phyloP scores from a whole-genome alignment of 2,797 vertebrate species.

The Thunnus albacares region DNA sequence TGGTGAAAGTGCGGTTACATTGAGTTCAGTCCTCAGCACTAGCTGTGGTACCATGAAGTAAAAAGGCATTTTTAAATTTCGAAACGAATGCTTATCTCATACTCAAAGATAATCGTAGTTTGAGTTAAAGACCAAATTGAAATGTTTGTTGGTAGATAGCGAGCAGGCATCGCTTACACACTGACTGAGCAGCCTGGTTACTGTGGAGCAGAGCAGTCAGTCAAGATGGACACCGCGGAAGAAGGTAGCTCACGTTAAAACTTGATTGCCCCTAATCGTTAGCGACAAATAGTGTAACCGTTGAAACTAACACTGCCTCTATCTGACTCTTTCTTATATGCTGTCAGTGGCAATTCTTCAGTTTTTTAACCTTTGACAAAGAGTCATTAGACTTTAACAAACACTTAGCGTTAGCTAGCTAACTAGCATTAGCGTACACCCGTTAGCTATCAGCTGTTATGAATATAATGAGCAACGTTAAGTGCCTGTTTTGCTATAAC shows the following conservation, averaged over 20 bases:
- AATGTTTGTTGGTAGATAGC: conserved; percentile 62
- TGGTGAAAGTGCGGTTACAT: conserved; percentile 10
- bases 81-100: background rate
- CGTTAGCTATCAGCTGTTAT: conserved; percentile 35
- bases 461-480: background rate
- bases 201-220: conserved; percentile 68
- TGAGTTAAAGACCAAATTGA: background rate
- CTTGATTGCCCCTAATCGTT: conserved; percentile 28
- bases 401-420: conserved; percentile 54
- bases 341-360: rapidly evolving
- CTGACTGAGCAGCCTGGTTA: conserved; percentile 23
- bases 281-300: too few species aligned
- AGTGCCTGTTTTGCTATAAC: background rate
- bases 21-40: conserved; percentile 12
- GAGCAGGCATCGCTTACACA: conserved; percentile 20
- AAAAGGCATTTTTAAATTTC: background rate
- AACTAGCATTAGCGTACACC: conserved; percentile 40
- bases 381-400: conserved; percentile 17
- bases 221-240: conserved; percentile 95
- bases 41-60: conserved; percentile 4
- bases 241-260: conserved; percentile 87
- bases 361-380: background rate
- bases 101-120: background rate
- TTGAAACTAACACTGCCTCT: background rate
- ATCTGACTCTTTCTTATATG: rapidly evolving